phyloP scores from a whole-genome alignment of 2,797 vertebrate genomes.

The Euphonia xanthogaster region DNA sequence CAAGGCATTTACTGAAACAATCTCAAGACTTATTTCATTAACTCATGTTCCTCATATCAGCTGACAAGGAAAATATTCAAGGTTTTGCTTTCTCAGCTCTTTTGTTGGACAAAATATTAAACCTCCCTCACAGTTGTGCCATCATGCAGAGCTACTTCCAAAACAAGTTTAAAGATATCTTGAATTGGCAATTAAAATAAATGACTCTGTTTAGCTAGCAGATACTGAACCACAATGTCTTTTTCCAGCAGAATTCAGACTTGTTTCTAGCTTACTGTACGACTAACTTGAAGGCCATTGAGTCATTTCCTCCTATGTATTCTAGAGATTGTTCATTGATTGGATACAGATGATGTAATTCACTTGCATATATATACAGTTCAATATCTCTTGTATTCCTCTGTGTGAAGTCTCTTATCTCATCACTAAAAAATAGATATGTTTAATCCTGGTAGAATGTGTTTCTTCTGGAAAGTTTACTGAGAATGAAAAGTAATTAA shows the following conservation, averaged over 20 bases:
- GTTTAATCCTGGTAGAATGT: background rate
- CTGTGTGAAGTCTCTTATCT: conserved; percentile 24
- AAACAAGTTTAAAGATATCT: background rate
- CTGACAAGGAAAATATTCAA: conserved; percentile 5
- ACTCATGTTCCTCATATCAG: background rate
- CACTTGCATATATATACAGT: conserved; percentile 14
- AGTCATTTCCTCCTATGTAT: background rate
- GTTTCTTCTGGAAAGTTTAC: conserved; percentile 41
- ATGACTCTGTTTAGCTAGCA: background rate
- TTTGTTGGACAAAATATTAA: conserved; percentile 18
- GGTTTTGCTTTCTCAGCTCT: background rate
- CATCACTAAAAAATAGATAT: conserved; percentile 15
- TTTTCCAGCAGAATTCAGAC: background rate
- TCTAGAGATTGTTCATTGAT: background rate
- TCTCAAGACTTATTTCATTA: conserved; percentile 30
- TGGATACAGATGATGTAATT: conserved; percentile 5
- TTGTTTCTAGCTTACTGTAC: background rate
- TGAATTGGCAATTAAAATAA: background rate
- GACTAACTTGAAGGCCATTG: background rate
- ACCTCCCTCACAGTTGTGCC: background rate
- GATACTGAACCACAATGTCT: background rate
- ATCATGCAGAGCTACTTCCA: background rate
- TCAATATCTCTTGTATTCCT: conserved; percentile 24
- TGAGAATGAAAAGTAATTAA: conserved; percentile 45
- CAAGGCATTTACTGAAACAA: background rate